phyloP scores from a whole-genome alignment of 2,888 invertebrate genomes.

The Diogma glabrata region DNA sequence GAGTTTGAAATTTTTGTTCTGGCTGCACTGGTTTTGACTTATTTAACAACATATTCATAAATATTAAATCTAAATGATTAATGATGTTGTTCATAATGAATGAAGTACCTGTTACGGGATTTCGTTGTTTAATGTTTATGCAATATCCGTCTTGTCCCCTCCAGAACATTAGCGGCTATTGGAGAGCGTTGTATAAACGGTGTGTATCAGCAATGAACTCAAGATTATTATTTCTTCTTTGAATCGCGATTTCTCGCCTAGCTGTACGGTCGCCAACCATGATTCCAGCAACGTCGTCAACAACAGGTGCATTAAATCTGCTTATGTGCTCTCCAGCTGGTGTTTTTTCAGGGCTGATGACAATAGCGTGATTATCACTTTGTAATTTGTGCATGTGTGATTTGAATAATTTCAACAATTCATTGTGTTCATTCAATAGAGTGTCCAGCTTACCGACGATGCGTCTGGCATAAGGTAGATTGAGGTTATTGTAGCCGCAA shows the following conservation, averaged over 20 bases:
- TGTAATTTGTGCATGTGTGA: not conserved
- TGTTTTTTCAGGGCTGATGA: not conserved
- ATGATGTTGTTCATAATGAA: not conserved
- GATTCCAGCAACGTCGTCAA: not conserved
- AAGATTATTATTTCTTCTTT: conserved; percentile 21
- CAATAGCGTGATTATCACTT: not conserved
- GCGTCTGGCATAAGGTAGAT: no score
- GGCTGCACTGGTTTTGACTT: no score
- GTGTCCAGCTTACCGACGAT: no score
- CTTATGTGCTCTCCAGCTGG: conserved; percentile 17
- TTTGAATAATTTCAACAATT: not conserved
- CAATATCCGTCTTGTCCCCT: conserved; percentile 8
- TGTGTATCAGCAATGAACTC: conserved; percentile 9
- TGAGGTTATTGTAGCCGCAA: conserved; percentile 1
- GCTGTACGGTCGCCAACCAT: not conserved
- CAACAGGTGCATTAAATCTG: not conserved
- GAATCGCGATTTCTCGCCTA: conserved; percentile 19
- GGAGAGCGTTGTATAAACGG: conserved; percentile 21
- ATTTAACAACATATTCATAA: no score
- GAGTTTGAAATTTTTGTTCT: no score
- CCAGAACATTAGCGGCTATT: conserved; percentile 24
- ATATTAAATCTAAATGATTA: no score
- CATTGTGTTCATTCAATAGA: no score
- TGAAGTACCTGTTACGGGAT: not conserved
- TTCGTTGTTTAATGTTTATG: conserved; percentile 6